A percentile compares a stretch with the other conserved stretches of the same genome.
Evolutionary conservation across 2,797 vertebrate genomes (phyloP).

Genomic region (Syndactyla subalaris): DNA sequence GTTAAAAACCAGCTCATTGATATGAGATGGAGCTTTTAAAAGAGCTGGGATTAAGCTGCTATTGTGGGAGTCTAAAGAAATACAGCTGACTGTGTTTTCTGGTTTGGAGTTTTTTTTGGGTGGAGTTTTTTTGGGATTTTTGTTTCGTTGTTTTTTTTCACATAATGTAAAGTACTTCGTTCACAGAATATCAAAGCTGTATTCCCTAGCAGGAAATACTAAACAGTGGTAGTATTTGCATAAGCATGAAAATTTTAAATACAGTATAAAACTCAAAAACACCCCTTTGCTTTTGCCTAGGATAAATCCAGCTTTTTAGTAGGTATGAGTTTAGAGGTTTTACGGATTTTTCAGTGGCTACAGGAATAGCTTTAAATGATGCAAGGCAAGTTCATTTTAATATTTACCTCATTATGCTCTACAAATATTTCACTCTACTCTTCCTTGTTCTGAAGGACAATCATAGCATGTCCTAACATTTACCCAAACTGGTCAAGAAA

Average conservation of each 20-base stretch:
- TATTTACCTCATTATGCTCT: constrained; percentile 28
- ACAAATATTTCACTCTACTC: not conserved
- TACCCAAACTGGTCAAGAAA: constrained; percentile 11
- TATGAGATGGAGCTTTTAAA: constrained; percentile 10
- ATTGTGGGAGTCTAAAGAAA: constrained; percentile 26
- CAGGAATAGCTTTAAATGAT: constrained; percentile 5
- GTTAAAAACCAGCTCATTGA: constrained; percentile 45
- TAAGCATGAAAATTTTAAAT: constrained; percentile 34
- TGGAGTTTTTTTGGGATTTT: not conserved
- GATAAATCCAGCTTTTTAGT: constrained; percentile 5
- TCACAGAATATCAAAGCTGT: constrained; percentile 37
- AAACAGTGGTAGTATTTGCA: not conserved
- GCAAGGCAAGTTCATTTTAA: constrained; percentile 24
- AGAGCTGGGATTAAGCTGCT: constrained; percentile 45
- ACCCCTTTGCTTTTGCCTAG: not conserved
- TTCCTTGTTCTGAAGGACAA: constrained; percentile 13
- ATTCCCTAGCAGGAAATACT: constrained; percentile 21
- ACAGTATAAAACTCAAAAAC: constrained; percentile 7
- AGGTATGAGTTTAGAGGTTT: not conserved
- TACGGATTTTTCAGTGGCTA: constrained; percentile 19
- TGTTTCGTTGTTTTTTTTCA: not conserved
- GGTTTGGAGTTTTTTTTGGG: not conserved
- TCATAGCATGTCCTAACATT: not conserved
- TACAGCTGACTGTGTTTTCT: constrained; percentile 43
- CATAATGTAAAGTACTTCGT: constrained; percentile 38